Evolutionary conservation across 1,140 invertebrate species (phyloP).

Genomic region (Stratiolaelaps scimitus): DNA sequence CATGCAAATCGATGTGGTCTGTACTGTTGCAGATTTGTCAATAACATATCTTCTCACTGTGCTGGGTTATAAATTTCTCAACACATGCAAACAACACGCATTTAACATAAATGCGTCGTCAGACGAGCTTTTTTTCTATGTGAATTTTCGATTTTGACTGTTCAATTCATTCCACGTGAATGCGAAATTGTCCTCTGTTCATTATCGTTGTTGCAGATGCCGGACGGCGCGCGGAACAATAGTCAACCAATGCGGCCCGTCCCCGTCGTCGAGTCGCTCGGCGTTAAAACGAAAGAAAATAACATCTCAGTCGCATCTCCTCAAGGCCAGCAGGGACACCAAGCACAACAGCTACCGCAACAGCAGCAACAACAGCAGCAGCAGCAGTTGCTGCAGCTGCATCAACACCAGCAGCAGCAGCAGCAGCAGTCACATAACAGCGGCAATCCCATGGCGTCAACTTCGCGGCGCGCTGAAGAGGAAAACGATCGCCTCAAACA

Average conservation of each 20-base stretch:
- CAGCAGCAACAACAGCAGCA: conserved; percentile 31
- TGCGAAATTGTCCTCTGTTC: background rate
- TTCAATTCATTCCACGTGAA: background rate
- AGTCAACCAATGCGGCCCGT: conserved; percentile 35
- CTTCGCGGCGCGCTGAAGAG: conserved; percentile 45
- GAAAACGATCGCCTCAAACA: conserved; percentile 89
- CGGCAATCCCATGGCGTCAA: conserved; percentile 13
- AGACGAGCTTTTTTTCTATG: background rate
- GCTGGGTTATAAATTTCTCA: too few species aligned
- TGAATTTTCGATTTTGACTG: background rate
- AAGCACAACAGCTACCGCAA: conserved; percentile 26
- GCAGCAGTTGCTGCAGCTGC: conserved; percentile 33
- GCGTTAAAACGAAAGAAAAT: conserved; percentile 21
- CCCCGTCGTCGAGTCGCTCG: conserved; percentile 33
- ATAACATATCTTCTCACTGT: too few species aligned
- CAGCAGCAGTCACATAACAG: conserved; percentile 28
- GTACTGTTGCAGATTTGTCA: too few species aligned
- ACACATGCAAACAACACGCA: background rate
- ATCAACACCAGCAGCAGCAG: conserved; percentile 34
- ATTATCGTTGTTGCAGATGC: background rate
- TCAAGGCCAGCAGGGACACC: background rate
- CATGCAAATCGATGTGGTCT: too few species aligned
- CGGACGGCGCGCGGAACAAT: conserved; percentile 31
- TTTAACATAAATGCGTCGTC: background rate
- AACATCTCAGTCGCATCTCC: conserved; percentile 24